A percentile compares a stretch with the other conserved stretches of the same genome.
These are phyloP conservation scores for Apamea sordens DNA, from an alignment of 2,888 invertebrate genomes.

Conservation along the genomic window DNA sequence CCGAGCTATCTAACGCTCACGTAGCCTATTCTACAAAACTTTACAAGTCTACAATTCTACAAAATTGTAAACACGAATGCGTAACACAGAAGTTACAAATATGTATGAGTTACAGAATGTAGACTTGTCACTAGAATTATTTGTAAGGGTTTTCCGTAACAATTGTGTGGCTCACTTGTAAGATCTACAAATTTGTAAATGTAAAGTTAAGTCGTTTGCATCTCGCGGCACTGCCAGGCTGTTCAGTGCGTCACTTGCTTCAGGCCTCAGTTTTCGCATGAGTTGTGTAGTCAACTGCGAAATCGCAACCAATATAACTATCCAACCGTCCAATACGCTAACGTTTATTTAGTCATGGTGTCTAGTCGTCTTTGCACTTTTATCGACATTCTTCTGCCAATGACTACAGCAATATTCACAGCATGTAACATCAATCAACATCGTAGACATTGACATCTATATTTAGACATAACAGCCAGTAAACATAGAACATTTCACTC, in stretches of 20 bases:
- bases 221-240: not conserved
- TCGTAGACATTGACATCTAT: slow-evolving; percentile 44
- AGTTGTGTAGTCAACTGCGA: slow-evolving; percentile 36
- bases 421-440: slow-evolving; percentile 44
- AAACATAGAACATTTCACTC: slow-evolving; percentile 57
- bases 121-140: not conserved
- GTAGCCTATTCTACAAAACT: not conserved
- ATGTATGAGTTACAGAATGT: not conserved
- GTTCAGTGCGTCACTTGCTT: slow-evolving; percentile 14
- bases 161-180: not conserved
- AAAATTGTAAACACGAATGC: no score
- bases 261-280: slow-evolving; percentile 15
- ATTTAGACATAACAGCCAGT: slow-evolving; percentile 62
- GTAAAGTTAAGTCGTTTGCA: not conserved
- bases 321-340: slow-evolving; percentile 28
- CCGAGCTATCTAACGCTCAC: slow-evolving; percentile 25
- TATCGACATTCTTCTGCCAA: slow-evolving; percentile 25
- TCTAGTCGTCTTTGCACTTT: slow-evolving; percentile 40
- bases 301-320: slow-evolving; percentile 31
- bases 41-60: not conserved
- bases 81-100: not conserved
- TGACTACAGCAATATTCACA: slow-evolving; percentile 57
- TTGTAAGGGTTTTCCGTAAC: not conserved
- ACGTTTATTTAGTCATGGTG: slow-evolving; percentile 30
- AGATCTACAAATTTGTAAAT: not conserved